A percentile compares a stretch with the other conserved stretches of the same genome.
phyloP scores from a whole-genome alignment of 2,888 invertebrate species.

The Syrista parreyssii region DNA sequence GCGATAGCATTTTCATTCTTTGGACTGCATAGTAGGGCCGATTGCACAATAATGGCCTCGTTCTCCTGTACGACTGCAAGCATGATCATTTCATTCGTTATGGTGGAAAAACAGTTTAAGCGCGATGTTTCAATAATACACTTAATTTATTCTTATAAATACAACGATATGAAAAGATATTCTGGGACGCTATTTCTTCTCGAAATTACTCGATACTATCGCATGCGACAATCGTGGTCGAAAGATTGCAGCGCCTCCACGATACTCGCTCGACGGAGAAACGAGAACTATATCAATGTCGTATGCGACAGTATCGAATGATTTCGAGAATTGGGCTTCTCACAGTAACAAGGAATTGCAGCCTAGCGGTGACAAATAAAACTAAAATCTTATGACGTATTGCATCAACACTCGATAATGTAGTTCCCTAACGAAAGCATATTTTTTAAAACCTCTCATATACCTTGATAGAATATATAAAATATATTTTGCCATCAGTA shows the following conservation, averaged over 20 bases:
- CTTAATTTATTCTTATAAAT: background rate
- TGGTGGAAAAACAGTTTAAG: background rate
- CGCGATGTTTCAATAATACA: background rate
- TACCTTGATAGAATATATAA: background rate
- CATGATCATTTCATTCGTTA: background rate
- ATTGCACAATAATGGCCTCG: no score
- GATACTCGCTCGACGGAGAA: background rate
- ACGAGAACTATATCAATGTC: no score
- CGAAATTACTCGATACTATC: background rate
- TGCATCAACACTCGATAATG: background rate
- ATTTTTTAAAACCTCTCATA: background rate
- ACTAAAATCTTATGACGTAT: background rate
- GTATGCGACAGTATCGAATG: no score
- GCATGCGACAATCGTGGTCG: background rate
- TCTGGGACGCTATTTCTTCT: background rate
- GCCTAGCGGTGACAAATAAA: background rate
- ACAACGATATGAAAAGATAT: background rate
- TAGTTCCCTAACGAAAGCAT: background rate
- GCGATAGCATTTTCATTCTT: no score
- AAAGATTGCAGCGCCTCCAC: background rate
- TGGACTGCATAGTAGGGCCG: no score
- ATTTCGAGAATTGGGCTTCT: no score
- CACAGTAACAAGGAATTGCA: no score
- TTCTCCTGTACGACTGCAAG: background rate
- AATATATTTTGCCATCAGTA: background rate